These are phyloP conservation scores for Boulengeromyrus knoepffleri DNA, from an alignment of 2,113 vertebrate genomes.

Conservation along the genomic window DNA sequence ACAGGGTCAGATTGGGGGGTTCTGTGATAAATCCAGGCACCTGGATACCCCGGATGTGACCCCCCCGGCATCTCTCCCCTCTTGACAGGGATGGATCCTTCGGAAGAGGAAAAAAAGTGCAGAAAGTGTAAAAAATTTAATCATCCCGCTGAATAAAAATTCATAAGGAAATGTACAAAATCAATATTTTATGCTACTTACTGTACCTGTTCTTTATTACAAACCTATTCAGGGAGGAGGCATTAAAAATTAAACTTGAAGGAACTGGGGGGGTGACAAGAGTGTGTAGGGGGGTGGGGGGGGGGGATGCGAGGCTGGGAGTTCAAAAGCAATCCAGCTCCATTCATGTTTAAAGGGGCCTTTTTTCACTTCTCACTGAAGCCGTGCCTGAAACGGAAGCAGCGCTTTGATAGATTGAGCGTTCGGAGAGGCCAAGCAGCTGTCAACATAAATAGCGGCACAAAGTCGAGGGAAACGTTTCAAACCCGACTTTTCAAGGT, in stretches of 20 bases:
- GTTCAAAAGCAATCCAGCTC: conserved; percentile 84
- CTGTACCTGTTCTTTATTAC: conserved; percentile 94
- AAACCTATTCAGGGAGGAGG: conserved; percentile 84
- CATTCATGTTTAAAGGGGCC: conserved; percentile 74
- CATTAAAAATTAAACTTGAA: conserved; percentile 92
- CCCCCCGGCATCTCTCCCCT: not conserved
- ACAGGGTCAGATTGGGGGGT: not conserved
- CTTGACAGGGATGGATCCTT: conserved; percentile 55
- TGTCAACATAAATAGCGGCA: conserved; percentile 69
- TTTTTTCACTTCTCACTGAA: conserved; percentile 63
- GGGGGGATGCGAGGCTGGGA: conserved; percentile 54
- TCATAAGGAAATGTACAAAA: conserved; percentile 98
- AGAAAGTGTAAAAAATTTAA: conserved; percentile 91
- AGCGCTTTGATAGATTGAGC: conserved; percentile 63
- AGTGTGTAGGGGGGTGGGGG: conserved; percentile 25
- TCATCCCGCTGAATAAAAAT: conserved; percentile 93
- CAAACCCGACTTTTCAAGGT: conserved; percentile 70
- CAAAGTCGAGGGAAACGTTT: conserved; percentile 55
- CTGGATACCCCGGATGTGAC: not conserved
- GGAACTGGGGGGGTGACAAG: conserved; percentile 34
- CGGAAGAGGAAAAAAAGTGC: conserved; percentile 81
- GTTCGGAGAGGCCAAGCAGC: conserved; percentile 51
- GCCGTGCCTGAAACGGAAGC: conserved; percentile 54
- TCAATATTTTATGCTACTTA: conserved; percentile 98
- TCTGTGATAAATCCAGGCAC: not conserved